phyloP scores from a whole-genome alignment of 2,113 vertebrate genomes.

The Atherinomorus stipes region DNA sequence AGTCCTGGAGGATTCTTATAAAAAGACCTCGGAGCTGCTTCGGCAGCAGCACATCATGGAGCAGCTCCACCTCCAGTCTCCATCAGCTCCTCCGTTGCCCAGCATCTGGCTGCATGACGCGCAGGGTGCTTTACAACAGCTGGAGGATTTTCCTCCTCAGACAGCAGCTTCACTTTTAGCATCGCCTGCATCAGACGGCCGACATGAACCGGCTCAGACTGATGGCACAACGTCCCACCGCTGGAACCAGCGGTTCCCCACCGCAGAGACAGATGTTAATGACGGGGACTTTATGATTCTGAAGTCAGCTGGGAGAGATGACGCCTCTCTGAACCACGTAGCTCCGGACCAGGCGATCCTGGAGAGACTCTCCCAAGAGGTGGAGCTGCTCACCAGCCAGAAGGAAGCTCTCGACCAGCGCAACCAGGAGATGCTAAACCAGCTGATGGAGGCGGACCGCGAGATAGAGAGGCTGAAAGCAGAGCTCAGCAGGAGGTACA shows the following conservation, averaged over 20 bases:
- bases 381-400: slow-evolving; percentile 65
- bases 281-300: neutral
- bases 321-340: neutral
- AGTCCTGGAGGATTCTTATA: slow-evolving; percentile 22
- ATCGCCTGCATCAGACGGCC: slow-evolving; percentile 22
- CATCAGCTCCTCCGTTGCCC: slow-evolving; percentile 21
- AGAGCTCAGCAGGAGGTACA: slow-evolving; percentile 61
- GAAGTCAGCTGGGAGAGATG: neutral
- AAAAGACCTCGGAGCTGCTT: slow-evolving; percentile 30
- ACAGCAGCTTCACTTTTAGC: slow-evolving; percentile 17
- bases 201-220: neutral
- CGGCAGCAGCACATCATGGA: slow-evolving; percentile 45
- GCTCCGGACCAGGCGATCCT: slow-evolving; percentile 28
- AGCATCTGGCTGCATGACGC: slow-evolving; percentile 52
- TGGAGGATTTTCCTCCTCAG: slow-evolving; percentile 33
- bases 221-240: slow-evolving; percentile 7
- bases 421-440: slow-evolving; percentile 82
- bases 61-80: slow-evolving; percentile 18
- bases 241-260: slow-evolving; percentile 31
- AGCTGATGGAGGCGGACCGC: slow-evolving; percentile 78
- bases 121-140: slow-evolving; percentile 32
- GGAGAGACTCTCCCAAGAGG: slow-evolving; percentile 58
- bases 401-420: slow-evolving; percentile 74
- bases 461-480: slow-evolving; percentile 75
- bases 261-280: slow-evolving; percentile 17